These are phyloP conservation scores for Hypolimnas misippus DNA, from an alignment of 2,888 invertebrate genomes.

Conservation along the genomic window DNA sequence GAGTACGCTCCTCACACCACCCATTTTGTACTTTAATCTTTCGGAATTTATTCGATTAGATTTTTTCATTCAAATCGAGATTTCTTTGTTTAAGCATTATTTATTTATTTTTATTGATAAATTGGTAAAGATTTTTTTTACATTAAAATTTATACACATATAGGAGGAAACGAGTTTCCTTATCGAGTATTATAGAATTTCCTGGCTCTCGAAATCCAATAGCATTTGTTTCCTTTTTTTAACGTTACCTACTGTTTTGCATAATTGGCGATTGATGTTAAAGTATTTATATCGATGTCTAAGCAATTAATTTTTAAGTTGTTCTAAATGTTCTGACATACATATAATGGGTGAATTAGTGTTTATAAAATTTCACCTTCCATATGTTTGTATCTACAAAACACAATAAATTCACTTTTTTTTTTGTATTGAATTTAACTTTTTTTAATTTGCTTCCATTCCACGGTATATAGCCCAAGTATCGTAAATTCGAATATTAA, in stretches of 20 bases:
- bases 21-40: constrained; percentile 4
- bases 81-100: neutral
- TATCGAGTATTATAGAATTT: constrained; percentile 18
- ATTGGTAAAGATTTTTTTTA: no score
- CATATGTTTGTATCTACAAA: no score
- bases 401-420: no score
- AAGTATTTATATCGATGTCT: neutral
- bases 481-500: no score
- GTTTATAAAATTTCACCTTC: no score
- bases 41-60: neutral
- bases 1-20: constrained; percentile 28
- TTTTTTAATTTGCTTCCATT: no score
- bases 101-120: no score
- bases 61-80: neutral
- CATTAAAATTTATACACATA: constrained; percentile 12
- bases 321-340: no score
- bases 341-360: no score
- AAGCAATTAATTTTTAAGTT: neutral
- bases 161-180: constrained; percentile 23
- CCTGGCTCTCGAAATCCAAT: constrained; percentile 22
- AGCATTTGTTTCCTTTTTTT: constrained; percentile 24
- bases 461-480: no score
- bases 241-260: constrained; percentile 16
- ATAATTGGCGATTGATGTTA: neutral
- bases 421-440: no score